These are phyloP conservation scores for Aethina tumida DNA, from an alignment of 1,140 invertebrate species.

Conservation along the genomic window DNA sequence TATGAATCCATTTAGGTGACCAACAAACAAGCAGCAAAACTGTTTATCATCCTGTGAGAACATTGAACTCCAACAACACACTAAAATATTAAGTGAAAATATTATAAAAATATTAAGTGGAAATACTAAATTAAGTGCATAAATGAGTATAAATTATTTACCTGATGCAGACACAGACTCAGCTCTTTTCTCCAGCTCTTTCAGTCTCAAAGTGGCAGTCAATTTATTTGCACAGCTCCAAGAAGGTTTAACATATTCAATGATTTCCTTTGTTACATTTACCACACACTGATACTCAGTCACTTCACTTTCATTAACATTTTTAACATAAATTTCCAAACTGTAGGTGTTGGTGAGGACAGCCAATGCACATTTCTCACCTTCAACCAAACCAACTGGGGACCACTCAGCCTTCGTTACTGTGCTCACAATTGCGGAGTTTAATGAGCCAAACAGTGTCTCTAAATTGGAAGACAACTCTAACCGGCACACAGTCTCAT, in stretches of 20 bases:
- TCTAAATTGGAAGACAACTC: slow-evolving; percentile 15
- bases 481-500: slow-evolving; percentile 12
- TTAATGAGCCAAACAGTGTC: too few relatives aligned
- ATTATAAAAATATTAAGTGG: not conserved
- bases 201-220: slow-evolving; percentile 8
- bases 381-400: slow-evolving; percentile 13
- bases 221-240: slow-evolving; percentile 14
- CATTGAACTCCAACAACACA: slow-evolving; percentile 21
- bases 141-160: slow-evolving; percentile 6
- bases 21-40: slow-evolving; percentile 20
- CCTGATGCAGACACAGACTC: slow-evolving; percentile 13
- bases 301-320: slow-evolving; percentile 13
- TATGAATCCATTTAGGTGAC: slow-evolving; percentile 20
- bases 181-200: slow-evolving; percentile 22
- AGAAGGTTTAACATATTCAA: slow-evolving; percentile 10
- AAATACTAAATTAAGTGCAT: not conserved
- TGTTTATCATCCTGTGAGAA: slow-evolving; percentile 6
- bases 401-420: slow-evolving; percentile 18
- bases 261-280: slow-evolving; percentile 19
- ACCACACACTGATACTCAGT: slow-evolving; percentile 14
- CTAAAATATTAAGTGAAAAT: slow-evolving; percentile 14
- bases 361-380: slow-evolving; percentile 16
- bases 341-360: slow-evolving; percentile 20
- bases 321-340: slow-evolving; percentile 20
- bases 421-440: slow-evolving; percentile 7